Percentiles rank a stretch among this genome's conserved stretches.
phyloP scores from a whole-genome alignment of 1,140 invertebrate genomes.

The Oreohelix idahoensis region DNA sequence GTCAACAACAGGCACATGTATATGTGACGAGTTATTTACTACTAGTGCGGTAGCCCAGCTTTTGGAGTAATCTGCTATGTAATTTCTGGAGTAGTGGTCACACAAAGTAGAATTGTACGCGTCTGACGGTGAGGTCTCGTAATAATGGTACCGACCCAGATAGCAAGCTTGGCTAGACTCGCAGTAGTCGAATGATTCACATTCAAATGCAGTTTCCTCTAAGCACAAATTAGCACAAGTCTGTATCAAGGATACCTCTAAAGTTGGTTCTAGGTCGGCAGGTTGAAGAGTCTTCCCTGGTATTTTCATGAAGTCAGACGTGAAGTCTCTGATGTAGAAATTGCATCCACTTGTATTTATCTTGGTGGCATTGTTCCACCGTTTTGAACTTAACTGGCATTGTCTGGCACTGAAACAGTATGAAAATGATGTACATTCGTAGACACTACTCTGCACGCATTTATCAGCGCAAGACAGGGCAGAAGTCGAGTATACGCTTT shows the following conservation, averaged over 20 bases:
- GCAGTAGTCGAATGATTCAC: constrained; percentile 7
- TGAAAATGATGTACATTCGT: not conserved
- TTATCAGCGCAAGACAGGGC: not conserved
- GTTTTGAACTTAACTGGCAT: not conserved
- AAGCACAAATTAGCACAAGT: not conserved
- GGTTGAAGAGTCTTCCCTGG: not conserved
- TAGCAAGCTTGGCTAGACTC: not conserved
- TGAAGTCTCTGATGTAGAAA: not conserved
- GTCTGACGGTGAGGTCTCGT: not conserved
- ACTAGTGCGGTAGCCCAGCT: not conserved
- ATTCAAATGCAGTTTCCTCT: not conserved
- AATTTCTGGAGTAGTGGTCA: not conserved
- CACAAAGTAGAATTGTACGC: not conserved
- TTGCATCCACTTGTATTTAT: not conserved
- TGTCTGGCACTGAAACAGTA: not conserved
- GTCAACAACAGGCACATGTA: not conserved
- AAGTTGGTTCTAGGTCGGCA: not conserved
- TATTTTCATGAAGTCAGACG: not conserved
- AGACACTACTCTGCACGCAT: not conserved
- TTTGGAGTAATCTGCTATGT: not conserved
- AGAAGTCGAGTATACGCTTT: not conserved
- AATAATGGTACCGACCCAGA: not conserved
- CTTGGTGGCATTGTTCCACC: not conserved
- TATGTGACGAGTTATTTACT: not conserved
- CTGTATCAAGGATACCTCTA: not conserved